Evolutionary conservation across 2,888 invertebrate species (phyloP), one percentile per base, ranked within the genome.

Genomic region (Dione juno): DNA sequence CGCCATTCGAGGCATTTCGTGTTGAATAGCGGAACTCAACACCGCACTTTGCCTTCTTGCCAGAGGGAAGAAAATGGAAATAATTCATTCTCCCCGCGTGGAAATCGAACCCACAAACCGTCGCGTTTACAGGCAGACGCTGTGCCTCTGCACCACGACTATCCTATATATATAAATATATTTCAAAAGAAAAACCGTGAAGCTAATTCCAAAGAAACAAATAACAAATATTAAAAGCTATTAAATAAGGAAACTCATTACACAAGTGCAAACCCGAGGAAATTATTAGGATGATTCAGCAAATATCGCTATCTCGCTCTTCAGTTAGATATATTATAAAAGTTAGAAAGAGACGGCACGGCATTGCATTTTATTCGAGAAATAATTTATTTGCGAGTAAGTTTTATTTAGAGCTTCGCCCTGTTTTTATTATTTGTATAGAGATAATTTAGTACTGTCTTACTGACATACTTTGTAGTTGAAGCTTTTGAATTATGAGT

Each of bases 211-310:
- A 50, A 58, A 59, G 48, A 37, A 64, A 48, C 67, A 67, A 67
- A 67, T 48, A 67, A 64, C 43, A 61, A 67, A 68, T 59, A 67
- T 67, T 61, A 67, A 67, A 67, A 61, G 61, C 67, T 58, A 68
- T 68, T 68, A 68, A 68, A 68, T 63, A 68, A 63, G 68, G 45
- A 66, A 70, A 63, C 70, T 70, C 70, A 67, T 64, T 71, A 67
- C 67, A 67, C 41, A 65, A 71, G 63, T 54, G 67, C 67, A 71
- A 71, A 71, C 67, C 16, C 71, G 50, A 67, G 67, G 50, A 43
- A 67, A 67, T 64, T 58, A 64, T 71, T 71, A 67, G 67, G 61
- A 9, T 45, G 61, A 28, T 11, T 13, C n/a, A 41, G 67, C 16
- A 67, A 67, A 67, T 50, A 67, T 52, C 28, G 16, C 59, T 40